These are phyloP conservation scores for Barbus barbus DNA, from an alignment of 2,113 vertebrate species.

Conservation along the genomic window DNA sequence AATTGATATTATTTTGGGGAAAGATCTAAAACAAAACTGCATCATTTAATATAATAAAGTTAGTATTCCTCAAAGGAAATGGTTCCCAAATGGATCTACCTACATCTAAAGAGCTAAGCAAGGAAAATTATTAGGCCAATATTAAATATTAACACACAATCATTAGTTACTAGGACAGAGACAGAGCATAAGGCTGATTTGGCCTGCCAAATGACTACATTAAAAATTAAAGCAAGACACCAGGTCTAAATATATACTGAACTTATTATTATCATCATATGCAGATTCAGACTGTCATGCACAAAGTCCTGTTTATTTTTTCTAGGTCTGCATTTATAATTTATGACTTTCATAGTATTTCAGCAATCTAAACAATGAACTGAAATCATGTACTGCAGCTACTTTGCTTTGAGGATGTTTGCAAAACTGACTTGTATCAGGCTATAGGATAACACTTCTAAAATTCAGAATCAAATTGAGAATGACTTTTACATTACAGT, in stretches of 20 bases:
- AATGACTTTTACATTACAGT: not conserved
- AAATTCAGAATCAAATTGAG: not conserved
- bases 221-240: constrained; percentile 25
- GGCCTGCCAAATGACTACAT: constrained; percentile 32
- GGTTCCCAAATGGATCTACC: not conserved
- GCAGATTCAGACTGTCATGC: too few species aligned
- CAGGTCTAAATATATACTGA: constrained; percentile 8
- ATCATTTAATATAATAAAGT: not conserved
- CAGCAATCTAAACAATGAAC: not conserved
- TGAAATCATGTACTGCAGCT: not conserved
- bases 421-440: not conserved
- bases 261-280: not conserved
- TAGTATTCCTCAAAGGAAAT: not conserved
- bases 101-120: not conserved
- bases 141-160: constrained; percentile 29
- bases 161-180: constrained; percentile 30
- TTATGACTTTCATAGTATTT: not conserved
- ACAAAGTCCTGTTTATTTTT: not conserved
- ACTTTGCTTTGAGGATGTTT: not conserved
- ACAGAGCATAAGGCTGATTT: constrained; percentile 3
- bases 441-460: not conserved
- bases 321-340: constrained; percentile 2
- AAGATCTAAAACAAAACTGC: not conserved
- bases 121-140: constrained; percentile 1
- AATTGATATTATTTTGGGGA: not conserved